A percentile compares a stretch with the other conserved stretches of the same genome.
Evolutionary conservation across 2,888 invertebrate genomes (phyloP).

Genomic region (Mythimna impura): DNA sequence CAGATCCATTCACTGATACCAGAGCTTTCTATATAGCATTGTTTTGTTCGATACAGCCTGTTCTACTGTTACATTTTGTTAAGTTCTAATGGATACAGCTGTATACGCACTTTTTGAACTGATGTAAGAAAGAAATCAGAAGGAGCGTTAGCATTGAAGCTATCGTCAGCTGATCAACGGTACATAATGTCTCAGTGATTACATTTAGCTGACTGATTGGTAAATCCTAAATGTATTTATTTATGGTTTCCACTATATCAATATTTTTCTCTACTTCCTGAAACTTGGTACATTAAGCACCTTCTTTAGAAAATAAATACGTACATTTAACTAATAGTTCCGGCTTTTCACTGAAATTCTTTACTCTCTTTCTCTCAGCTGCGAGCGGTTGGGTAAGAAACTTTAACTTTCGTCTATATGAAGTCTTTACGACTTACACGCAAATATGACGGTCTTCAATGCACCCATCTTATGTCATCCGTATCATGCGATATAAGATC

Average conservation of each 20-base stretch:
- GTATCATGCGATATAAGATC: conserved; percentile 48
- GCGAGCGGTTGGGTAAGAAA: conserved; percentile 35
- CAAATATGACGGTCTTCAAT: conserved; percentile 45
- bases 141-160: background rate
- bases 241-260: background rate
- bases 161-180: background rate
- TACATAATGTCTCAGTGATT: background rate
- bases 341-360: conserved; percentile 41
- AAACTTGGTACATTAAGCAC: background rate
- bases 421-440: conserved; percentile 45
- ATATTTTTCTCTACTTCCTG: conserved; percentile 14
- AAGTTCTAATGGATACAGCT: conserved; percentile 13
- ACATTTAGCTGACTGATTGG: background rate
- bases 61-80: conserved; percentile 27
- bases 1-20: conserved; percentile 69
- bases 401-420: conserved; percentile 50
- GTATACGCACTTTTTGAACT: background rate
- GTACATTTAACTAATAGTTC: conserved; percentile 17
- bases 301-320: conserved; percentile 21
- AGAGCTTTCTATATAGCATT: conserved; percentile 62
- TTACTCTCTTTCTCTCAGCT: conserved; percentile 24
- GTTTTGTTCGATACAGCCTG: conserved; percentile 40
- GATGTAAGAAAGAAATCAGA: conserved; percentile 1
- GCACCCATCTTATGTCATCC: conserved; percentile 48
- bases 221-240: too few relatives aligned